Percentiles rank a stretch among this genome's conserved stretches.
These are phyloP conservation scores for Mythimna loreyi DNA, from an alignment of 2,888 invertebrate species.

Conservation along the genomic window DNA sequence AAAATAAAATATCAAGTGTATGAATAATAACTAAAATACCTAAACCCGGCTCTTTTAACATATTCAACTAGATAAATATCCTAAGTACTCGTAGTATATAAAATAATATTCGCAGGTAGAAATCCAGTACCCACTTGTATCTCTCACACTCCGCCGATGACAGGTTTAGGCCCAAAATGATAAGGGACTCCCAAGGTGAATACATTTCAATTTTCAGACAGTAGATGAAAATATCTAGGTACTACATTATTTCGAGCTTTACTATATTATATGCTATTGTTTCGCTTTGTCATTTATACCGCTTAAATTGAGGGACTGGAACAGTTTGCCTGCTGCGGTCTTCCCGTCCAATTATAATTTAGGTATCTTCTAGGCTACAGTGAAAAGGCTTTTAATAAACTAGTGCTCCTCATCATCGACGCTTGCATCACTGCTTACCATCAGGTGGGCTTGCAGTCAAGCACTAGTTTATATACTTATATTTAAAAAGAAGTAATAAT, in stretches of 20 bases:
- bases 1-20: no score
- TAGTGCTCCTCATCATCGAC: no score
- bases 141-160: slow-evolving; percentile 13
- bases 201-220: slow-evolving; percentile 30
- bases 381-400: no score
- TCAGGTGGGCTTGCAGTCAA: no score
- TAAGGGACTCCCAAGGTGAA: slow-evolving; percentile 18
- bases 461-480: no score
- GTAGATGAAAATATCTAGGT: slow-evolving; percentile 15
- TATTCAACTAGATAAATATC: slow-evolving; percentile 2
- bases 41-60: not conserved
- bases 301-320: no score
- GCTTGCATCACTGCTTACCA: no score
- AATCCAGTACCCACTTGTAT: not conserved
- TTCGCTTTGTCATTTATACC: no score
- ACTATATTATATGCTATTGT: not conserved
- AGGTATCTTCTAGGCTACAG: no score
- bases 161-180: slow-evolving; percentile 32
- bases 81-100: not conserved
- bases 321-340: no score
- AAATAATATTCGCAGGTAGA: not conserved
- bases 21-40: not conserved
- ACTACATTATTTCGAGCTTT: not conserved
- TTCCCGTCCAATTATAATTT: no score
- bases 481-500: no score